These are phyloP conservation scores for Eupithecia subfuscata DNA, from an alignment of 2,888 invertebrate genomes.

Conservation along the genomic window DNA sequence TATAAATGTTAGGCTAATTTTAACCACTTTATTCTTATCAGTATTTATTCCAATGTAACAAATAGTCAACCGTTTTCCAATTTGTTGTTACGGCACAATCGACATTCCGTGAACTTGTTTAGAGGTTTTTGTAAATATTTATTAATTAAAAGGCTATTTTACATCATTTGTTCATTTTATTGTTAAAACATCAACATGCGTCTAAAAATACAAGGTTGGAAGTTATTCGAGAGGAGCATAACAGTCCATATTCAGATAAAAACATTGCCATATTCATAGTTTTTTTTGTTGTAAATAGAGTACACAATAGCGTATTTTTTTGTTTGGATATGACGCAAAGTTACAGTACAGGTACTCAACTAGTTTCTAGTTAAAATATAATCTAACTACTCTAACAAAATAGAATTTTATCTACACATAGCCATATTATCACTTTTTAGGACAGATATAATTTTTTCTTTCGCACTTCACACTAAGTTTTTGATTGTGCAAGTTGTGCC, in stretches of 20 bases:
- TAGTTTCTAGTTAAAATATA: background rate
- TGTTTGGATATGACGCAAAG: background rate
- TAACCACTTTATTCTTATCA: slow-evolving; percentile 47
- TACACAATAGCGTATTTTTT: background rate
- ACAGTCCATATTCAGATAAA: background rate
- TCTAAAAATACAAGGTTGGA: slow-evolving; percentile 62
- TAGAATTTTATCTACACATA: slow-evolving; percentile 2
- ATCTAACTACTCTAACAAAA: background rate
- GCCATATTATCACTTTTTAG: slow-evolving; percentile 11
- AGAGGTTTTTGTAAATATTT: slow-evolving; percentile 52
- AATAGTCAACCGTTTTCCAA: slow-evolving; percentile 33
- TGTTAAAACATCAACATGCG: slow-evolving; percentile 57
- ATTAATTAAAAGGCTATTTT: slow-evolving; percentile 70
- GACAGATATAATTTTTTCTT: background rate
- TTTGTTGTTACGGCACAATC: slow-evolving; percentile 37
- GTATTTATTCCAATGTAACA: slow-evolving; percentile 39
- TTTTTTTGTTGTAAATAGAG: background rate
- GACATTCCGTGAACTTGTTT: slow-evolving; percentile 32
- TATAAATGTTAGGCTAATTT: slow-evolving; percentile 67
- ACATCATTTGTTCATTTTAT: slow-evolving; percentile 59
- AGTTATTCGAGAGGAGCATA: slow-evolving; percentile 61
- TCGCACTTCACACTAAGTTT: background rate
- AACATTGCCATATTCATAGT: background rate
- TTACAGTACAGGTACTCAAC: background rate
- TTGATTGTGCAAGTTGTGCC: background rate